A percentile compares a stretch with the other conserved stretches of the same genome.
phyloP scores from a whole-genome alignment of 2,888 invertebrate species.

The Eupithecia centaureata region DNA sequence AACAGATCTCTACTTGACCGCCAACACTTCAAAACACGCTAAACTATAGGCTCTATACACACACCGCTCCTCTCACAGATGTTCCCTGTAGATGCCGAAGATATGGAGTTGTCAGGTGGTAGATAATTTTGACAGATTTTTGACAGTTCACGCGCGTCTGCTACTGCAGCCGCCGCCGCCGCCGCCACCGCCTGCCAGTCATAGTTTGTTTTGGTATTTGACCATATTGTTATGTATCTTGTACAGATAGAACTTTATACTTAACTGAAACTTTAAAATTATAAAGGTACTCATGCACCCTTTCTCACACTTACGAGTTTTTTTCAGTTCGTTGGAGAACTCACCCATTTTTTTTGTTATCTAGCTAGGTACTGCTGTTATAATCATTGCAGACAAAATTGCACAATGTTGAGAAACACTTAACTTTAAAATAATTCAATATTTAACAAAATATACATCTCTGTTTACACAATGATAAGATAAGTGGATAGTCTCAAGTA shows the following conservation, averaged over 20 bases:
- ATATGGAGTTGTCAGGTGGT: slow-evolving; percentile 54
- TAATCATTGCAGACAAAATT: background rate
- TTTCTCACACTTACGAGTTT: background rate
- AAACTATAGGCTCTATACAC: slow-evolving; percentile 42
- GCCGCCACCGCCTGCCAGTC: slow-evolving; percentile 55
- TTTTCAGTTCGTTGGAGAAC: too few relatives aligned
- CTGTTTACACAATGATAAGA: slow-evolving; percentile 10
- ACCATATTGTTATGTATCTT: slow-evolving; percentile 48
- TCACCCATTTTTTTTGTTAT: too few relatives aligned
- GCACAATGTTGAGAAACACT: slow-evolving; percentile 12
- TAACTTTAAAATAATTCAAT: background rate
- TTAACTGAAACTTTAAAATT: background rate
- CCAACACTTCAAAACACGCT: slow-evolving; percentile 54
- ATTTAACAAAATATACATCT: background rate
- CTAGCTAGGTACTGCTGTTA: too few relatives aligned
- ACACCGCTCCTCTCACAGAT: slow-evolving; percentile 25
- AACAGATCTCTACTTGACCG: slow-evolving; percentile 56
- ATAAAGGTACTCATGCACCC: slow-evolving; percentile 8
- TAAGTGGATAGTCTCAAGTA: background rate
- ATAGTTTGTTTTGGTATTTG: slow-evolving; percentile 54
- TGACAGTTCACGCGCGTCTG: slow-evolving; percentile 74
- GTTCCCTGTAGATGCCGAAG: slow-evolving; percentile 37
- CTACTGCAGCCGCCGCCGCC: slow-evolving; percentile 57
- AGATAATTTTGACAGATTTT: slow-evolving; percentile 60
- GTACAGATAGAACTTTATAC: background rate